Conservation (phyloP, 2,797 vertebrate species). For the Amniataba percoides region DNA sequence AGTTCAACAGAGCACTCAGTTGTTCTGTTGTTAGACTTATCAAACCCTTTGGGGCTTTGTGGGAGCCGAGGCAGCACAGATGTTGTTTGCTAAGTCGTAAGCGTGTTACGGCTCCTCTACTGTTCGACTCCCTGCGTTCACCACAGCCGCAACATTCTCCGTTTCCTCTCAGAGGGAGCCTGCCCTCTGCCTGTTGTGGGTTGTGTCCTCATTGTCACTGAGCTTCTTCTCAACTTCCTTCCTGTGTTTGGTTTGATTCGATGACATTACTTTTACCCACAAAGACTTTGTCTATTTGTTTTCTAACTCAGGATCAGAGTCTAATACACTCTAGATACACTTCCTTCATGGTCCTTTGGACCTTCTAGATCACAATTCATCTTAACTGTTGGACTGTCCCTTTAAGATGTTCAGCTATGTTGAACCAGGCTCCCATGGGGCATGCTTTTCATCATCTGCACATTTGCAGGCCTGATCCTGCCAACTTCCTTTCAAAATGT, state of each 20-base stretch:
- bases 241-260: conserved; percentile 9
- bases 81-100: conserved; percentile 60
- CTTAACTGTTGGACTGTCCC: conserved; percentile 22
- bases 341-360: neutral
- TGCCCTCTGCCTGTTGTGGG: conserved; percentile 19
- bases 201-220: conserved; percentile 7
- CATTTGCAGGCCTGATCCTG: conserved; percentile 51
- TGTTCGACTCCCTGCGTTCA: conserved; percentile 36
- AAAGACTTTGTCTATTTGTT: neutral
- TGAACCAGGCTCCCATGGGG: conserved; percentile 46
- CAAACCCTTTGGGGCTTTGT: conserved; percentile 48
- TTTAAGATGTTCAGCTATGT: conserved; percentile 54
- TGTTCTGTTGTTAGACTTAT: conserved; percentile 32
- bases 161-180: conserved; percentile 15
- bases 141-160: conserved; percentile 9
- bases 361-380: neutral
- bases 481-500: conserved; percentile 75
- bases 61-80: conserved; percentile 55
- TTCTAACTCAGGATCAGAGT: neutral
- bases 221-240: conserved; percentile 7
- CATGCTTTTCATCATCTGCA: conserved; percentile 68
- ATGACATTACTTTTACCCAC: neutral
- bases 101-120: conserved; percentile 40
- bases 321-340: neutral
- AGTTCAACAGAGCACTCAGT: conserved; percentile 14